Conservation (phyloP, 1,140 invertebrate genomes). For the Limonius californicus region DNA sequence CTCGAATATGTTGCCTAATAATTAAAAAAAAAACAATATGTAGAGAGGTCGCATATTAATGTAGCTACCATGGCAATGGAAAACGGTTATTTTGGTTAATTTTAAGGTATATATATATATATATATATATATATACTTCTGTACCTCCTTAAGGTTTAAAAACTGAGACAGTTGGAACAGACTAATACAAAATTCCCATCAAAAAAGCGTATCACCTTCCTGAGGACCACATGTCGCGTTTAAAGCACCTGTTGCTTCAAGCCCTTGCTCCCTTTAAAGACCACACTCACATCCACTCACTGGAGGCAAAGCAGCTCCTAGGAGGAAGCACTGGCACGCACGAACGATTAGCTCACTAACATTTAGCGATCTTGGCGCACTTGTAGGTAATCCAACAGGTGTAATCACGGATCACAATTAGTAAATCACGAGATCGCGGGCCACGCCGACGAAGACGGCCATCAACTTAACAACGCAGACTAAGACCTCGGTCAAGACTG, state of each 20-base stretch:
- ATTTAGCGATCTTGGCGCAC: not conserved
- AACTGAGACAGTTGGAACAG: too few species aligned
- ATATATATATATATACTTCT: too few species aligned
- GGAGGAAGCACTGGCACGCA: not conserved
- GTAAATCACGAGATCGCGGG: conserved; percentile 1
- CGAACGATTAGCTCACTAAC: not conserved
- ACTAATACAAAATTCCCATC: too few species aligned
- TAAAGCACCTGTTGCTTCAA: not conserved
- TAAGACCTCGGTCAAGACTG: conserved; percentile 8
- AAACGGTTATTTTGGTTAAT: too few species aligned
- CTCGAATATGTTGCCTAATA: too few species aligned
- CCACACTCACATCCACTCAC: not conserved
- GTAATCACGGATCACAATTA: not conserved
- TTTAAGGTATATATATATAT: too few species aligned
- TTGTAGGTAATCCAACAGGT: not conserved
- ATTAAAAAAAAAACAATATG: too few species aligned
- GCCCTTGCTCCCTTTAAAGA: not conserved
- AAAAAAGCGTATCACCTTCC: too few species aligned
- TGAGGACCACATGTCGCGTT: not conserved
- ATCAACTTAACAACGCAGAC: not conserved
- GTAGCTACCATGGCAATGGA: too few species aligned
- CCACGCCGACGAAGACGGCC: not conserved
- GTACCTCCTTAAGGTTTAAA: too few species aligned
- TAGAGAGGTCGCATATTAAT: too few species aligned
- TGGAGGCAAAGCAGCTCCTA: not conserved